Evolutionary conservation across 2,797 vertebrate species (phyloP).

Genomic region (Gambusia yucatana): DNA sequence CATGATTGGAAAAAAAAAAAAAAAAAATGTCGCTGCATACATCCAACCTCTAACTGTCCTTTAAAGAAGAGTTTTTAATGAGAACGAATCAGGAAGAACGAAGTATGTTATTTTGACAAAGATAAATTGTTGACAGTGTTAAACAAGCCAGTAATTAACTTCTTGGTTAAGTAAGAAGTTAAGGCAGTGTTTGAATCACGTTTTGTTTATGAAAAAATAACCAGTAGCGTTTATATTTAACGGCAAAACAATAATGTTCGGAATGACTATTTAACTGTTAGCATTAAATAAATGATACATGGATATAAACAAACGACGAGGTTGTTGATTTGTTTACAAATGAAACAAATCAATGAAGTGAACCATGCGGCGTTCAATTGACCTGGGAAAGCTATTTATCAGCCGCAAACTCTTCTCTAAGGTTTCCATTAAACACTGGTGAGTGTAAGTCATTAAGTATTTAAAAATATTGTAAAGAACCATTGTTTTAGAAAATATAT

Average conservation of each 20-base stretch:
- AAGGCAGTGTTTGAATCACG: not conserved
- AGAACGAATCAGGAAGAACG: not conserved
- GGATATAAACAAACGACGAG: not conserved
- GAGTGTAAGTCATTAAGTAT: no score
- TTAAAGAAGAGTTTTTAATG: not conserved
- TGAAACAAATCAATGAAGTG: conserved; percentile 7
- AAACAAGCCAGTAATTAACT: not conserved
- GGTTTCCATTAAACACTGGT: not conserved
- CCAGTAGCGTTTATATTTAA: not conserved
- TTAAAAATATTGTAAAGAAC: no score
- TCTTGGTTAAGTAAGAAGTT: not conserved
- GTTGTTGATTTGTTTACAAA: not conserved
- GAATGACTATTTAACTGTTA: not conserved
- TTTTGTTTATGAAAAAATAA: not conserved
- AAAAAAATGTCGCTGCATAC: not conserved
- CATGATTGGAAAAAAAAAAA: conserved; percentile 15
- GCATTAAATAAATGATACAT: not conserved
- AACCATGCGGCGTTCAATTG: conserved; percentile 41
- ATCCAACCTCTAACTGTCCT: conserved; percentile 2
- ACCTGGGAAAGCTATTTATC: conserved; percentile 2
- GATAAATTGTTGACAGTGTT: not conserved
- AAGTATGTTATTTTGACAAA: not conserved
- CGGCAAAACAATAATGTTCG: not conserved
- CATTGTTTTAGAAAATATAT: not conserved
- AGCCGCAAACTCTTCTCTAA: not conserved